phyloP scores from a whole-genome alignment of 1,140 invertebrate genomes.

The Drosophila mojavensis region DNA sequence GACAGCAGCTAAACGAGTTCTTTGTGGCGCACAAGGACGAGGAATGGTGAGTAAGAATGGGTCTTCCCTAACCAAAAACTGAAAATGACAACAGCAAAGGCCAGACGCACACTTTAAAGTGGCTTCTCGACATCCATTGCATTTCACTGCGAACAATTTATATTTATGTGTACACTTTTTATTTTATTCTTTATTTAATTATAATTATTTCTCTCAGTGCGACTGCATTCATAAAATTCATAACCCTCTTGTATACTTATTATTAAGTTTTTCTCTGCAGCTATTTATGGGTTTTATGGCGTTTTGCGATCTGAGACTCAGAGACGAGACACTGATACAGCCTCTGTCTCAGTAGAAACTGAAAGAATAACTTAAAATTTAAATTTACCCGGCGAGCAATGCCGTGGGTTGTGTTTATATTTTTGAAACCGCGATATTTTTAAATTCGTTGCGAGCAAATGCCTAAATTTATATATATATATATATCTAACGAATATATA shows the following conservation, averaged over 20 bases:
- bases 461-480: constrained; percentile 40
- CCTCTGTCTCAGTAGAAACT: constrained; percentile 38
- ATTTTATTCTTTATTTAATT: constrained; percentile 24
- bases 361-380: constrained; percentile 55
- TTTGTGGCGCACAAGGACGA: constrained; percentile 99
- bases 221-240: constrained; percentile 53
- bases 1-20: constrained; percentile 99
- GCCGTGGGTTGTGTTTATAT: constrained; percentile 77
- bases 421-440: constrained; percentile 81
- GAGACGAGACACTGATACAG: constrained; percentile 61
- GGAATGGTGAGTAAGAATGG: constrained; percentile 94
- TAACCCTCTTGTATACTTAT: constrained; percentile 74
- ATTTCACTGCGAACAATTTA: background rate
- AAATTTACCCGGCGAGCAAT: constrained; percentile 84
- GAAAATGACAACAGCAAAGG: background rate
- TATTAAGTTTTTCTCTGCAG: constrained; percentile 84
- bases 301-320: constrained; percentile 50
- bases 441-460: constrained; percentile 67
- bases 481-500: constrained; percentile 26
- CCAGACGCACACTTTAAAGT: background rate
- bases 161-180: background rate
- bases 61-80: background rate
- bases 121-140: background rate
- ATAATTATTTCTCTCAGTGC: constrained; percentile 31
- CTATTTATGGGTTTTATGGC: constrained; percentile 73